Conservation (phyloP, 2,888 invertebrate species). For the Rotaria macrura region DNA sequence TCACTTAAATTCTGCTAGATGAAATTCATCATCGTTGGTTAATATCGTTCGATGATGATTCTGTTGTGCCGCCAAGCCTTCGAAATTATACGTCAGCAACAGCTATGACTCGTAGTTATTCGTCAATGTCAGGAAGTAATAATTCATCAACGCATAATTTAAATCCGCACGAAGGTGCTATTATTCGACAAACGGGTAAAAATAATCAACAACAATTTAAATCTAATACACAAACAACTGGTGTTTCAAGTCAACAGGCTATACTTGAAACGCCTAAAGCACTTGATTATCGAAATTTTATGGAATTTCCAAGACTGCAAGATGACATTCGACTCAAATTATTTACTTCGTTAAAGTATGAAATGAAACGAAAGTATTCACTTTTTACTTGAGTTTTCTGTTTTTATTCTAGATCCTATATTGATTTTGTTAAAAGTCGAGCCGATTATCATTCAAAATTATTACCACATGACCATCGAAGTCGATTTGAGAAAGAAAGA, state of each 20-base stretch:
- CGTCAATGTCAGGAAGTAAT: not conserved
- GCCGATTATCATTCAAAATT: conserved; percentile 35
- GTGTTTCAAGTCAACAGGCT: conserved; percentile 13
- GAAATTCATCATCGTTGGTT: conserved; percentile 34
- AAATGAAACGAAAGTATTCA: not conserved
- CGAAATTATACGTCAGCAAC: not conserved
- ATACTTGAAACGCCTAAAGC: conserved; percentile 24
- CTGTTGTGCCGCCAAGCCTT: not conserved
- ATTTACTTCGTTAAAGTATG: conserved; percentile 27
- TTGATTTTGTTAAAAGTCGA: conserved; percentile 28
- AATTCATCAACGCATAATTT: not conserved
- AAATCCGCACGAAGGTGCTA: not conserved
- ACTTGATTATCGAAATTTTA: conserved; percentile 31
- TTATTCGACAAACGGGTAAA: not conserved
- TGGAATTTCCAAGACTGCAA: conserved; percentile 26
- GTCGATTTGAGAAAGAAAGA: conserved; percentile 40
- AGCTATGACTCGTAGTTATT: not conserved
- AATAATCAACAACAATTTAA: not conserved
- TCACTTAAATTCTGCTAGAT: conserved; percentile 35
- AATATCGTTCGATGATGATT: conserved; percentile 9
- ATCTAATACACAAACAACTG: not conserved
- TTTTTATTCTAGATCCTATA: conserved; percentile 29
- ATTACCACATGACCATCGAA: conserved; percentile 42
- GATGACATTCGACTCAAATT: conserved; percentile 28
- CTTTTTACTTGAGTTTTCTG: no score